Evolutionary conservation across 1,140 invertebrate genomes (phyloP), one percentile per base, ranked within the genome.

Genomic region (Brachionus asplanchnoidis): DNA sequence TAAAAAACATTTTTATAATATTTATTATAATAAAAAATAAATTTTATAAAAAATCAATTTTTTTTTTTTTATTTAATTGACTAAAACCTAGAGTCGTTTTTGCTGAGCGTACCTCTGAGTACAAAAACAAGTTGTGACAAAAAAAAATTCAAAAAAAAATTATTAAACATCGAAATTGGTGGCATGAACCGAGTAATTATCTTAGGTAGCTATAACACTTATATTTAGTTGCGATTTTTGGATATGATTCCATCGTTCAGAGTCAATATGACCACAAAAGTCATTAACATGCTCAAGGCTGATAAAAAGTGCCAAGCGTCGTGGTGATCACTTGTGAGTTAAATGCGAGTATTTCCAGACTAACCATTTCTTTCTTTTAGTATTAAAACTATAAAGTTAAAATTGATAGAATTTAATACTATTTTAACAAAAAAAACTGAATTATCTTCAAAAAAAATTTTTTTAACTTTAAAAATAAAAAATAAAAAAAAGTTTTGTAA

Each of bases 221-320:
- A 46, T 46, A 46, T 46, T 46, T 46, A 46, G 44, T 46, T 46
- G 44, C 44, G 44, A 46, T 46, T 2, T 46, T 46, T 77, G 7
- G 20, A 36, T 77, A 23, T 77, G 28, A 77, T 77, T 44, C 73
- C 73, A 50, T 77, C 73, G 32, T 77, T n/a, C 7, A 70, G 17
- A 40, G 44, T 75, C 44, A 77, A 50, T 86, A 73, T 87, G 86
- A 90, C 89, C 87, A 90, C 86, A 87, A 96, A 96, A 26, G 93
- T 95, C 86, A 95, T 93, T 87, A 95, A 96, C 91, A 96, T 92
- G 56, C 93, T 94, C 36, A 93, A 91, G 5, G 95, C 94, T n/a
- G 95, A 96, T 0, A 95, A 90, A 86, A 95, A 93, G 89, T 97
- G 95, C 95, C 95, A 97, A 32, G 95, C 92, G 87, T 97, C 95